Evolutionary conservation across 2,113 vertebrate genomes (phyloP), one percentile per base, ranked within the genome.

Genomic region (Eubucco bourcierii): DNA sequence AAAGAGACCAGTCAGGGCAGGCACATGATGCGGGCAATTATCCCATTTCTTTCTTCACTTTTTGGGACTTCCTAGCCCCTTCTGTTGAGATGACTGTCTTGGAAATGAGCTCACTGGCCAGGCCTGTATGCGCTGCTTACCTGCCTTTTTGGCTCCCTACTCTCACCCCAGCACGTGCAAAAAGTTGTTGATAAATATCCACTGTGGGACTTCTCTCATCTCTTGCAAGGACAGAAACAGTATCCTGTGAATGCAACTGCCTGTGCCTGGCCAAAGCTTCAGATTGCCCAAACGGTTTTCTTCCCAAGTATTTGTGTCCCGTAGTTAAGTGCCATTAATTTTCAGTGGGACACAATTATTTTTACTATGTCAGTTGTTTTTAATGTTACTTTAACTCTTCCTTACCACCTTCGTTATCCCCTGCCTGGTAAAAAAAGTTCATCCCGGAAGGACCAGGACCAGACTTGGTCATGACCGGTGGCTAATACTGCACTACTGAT

Each of bases 21-120:
- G 27, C 0, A 0, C 8, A 1, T 55, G 56, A n/a, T 37, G 20
- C 8, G 1, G 3, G 31, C 6, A 80, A 80, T 29, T 12, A 66
- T 23, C 44, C 50, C 7, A 2, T 4, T 79, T 24, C 34, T 55
- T 28, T 59, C 50, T 73, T 29, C 10, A 46, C 5, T 60, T 76
- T 72, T 7, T 41, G 37, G 52, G 41, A 12, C 23, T 14, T 75
- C 52, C 60, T 0, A 1, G 17, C 7, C 23, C 10, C 9, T 80
- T 80, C 33, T 79, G 7, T 44, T 47, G 13, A 53, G 55, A 52
- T 75, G 50, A 27, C 71, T 29, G 2, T 19, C 23, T 33, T 65
- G 44, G 58, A 50, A 70, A 18, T 20, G 3, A 21, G n/a, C 7
- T 61, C 16, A 53, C 65, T n/a, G 31, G 77, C 65, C 41, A 83